Base-by-base conservation (phyloP, 2,113 vertebrate genomes). In the Clarias gariepinus region DNA sequence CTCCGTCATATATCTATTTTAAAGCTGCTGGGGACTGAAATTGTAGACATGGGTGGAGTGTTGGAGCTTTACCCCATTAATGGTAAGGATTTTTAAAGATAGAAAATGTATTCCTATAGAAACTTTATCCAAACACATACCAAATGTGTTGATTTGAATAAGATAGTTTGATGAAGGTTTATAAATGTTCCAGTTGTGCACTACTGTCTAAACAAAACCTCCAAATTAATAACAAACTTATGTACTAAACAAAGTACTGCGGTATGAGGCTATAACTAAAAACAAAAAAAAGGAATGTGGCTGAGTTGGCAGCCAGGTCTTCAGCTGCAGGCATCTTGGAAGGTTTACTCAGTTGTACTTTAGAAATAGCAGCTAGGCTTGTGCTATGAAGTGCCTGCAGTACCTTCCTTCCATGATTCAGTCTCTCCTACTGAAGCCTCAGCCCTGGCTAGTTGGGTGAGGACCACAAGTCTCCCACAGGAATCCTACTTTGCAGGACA, bases 21-120 rank as follows among this genome's bases (percentile, higher is more conserved):
- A 90, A 99, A 98, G 92, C 88, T 99, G 92, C 92, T 96, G 73
- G 98, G 98, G 1, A 91, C 96, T 0, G 96, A 97, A 68, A 88
- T 93, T 25, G 91, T 93, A 47, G 94, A 97, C 52, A 95, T 95
- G 91, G 96, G 96, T 21, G 98, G 98, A 71, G 96, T 98, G 87
- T 90, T 99, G 93, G 98, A 99, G 88, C 91, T 99, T 8, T 99
- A 97, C 87, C 97, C 98, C 1, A 99, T 99, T 91, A 99, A 99
- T 6, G 98, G 98, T 99, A 94, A 97, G 95, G 77, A 33, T 58
- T 41, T 33, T 83, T 78, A 57, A 30, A 10, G 30, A 30, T 16
- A 78, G 25, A 55, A n/a, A n/a, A 28, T 78, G 25, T 78, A 30
- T 18, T 10, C 15, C 28, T 78, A 4, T 53, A 78, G n/a, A 55